These are phyloP conservation scores for Heliconius hewitsoni DNA, from an alignment of 1,140 invertebrate genomes.

Conservation along the genomic window DNA sequence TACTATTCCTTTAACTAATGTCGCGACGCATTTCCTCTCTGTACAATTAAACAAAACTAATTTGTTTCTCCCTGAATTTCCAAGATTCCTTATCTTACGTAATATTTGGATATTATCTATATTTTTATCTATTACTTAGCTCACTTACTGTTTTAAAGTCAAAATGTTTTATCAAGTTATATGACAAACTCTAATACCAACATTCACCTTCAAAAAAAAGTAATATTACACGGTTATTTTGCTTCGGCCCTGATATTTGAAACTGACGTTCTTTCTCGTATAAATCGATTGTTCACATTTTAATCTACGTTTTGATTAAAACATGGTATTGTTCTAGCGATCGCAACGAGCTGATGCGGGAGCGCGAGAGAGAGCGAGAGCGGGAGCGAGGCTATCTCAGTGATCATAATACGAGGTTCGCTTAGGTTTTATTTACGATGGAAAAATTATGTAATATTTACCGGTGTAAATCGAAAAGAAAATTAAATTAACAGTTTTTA, in stretches of 20 bases:
- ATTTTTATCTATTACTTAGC: background rate
- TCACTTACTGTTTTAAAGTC: background rate
- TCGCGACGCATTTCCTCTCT: background rate
- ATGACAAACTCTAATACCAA: background rate
- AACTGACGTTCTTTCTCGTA: slow-evolving; percentile 24
- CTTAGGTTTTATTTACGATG: slow-evolving; percentile 17
- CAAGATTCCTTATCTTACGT: background rate
- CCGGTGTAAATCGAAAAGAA: background rate
- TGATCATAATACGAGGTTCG: slow-evolving; percentile 90
- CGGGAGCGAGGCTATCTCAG: slow-evolving; percentile 91
- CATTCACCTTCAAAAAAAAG: background rate
- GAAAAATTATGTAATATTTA: background rate
- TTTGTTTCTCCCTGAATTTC: background rate
- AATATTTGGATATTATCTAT: background rate
- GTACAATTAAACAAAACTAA: background rate
- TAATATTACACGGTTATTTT: slow-evolving; percentile 2
- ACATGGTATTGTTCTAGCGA: slow-evolving; percentile 82
- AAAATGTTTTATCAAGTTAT: background rate
- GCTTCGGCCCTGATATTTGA: background rate
- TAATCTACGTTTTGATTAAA: slow-evolving; percentile 49
- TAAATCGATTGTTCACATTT: slow-evolving; percentile 38
- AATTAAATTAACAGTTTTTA: background rate
- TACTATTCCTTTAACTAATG: background rate
- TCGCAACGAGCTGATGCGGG: slow-evolving; percentile 89
- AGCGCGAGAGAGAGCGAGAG: slow-evolving; percentile 85